Evolutionary conservation across 2,797 vertebrate species (phyloP), one percentile per base, ranked within the genome.

Genomic region (Tragopan temminckii): DNA sequence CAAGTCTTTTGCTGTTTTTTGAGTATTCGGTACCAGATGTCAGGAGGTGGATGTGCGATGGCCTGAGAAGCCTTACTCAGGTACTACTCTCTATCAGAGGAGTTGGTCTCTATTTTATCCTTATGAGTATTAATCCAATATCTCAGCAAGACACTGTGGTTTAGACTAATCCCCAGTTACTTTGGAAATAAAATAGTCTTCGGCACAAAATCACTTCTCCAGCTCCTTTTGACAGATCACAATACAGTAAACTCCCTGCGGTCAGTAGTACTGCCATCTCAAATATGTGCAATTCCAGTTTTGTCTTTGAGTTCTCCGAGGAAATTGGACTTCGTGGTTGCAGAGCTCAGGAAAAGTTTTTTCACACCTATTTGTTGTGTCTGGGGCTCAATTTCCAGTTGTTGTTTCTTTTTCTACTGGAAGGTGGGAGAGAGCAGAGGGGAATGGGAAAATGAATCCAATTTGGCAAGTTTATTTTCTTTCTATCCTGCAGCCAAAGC

Each of bases 121-220:
- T 80, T 42, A 1, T 14, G 24, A 79, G 45, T 25, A 36, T 63
- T 20, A 53, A 90, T 66, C 71, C 70, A 46, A n/a, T 33, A 61
- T 91, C 92, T 74, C 91, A 78, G 89, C 82, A 78, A 59, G 85
- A 23, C 42, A 57, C 83, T 84, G 53, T 13, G 90, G 16, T 81
- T 85, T 89, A 42, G 50, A 40, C 48, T 71, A 27, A n/a, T 62
- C 45, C 88, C 68, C 79, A 88, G 69, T 48, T 80, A 66, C 64
- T 64, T 71, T 71, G 55, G 71, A 63, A 68, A 80, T 36, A 24
- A 93, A 76, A 90, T 25, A 45, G 55, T n/a, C 33, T 85, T 50
- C 91, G 91, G 88, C 72, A 61, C 53, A 27, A 24, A 80, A 59
- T 38, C 6, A 0, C 50, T 68, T 57, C 79, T 95, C 18, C 86